These are phyloP conservation scores for Vespertilio murinus DNA, from an alignment of 2,797 vertebrate species.

Conservation along the genomic window DNA sequence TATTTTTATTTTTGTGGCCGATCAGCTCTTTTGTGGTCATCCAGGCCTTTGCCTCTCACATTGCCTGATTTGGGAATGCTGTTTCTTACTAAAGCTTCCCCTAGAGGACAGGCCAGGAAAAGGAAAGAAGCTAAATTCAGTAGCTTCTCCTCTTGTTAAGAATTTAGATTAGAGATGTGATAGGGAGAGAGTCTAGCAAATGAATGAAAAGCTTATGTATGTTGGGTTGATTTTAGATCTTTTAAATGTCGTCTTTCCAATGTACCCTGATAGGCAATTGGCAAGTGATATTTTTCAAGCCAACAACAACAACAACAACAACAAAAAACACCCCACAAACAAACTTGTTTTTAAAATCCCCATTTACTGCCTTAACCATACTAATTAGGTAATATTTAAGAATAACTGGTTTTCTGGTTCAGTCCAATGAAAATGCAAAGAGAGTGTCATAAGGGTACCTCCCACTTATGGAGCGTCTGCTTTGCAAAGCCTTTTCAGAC, in stretches of 20 bases:
- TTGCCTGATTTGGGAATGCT: constrained; percentile 46
- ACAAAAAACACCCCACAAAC: not conserved
- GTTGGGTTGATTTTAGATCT: not conserved
- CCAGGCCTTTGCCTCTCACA: not conserved
- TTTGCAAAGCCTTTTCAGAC: constrained; percentile 40
- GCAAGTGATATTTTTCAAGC: constrained; percentile 43
- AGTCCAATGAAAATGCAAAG: constrained; percentile 33
- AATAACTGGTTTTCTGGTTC: constrained; percentile 9
- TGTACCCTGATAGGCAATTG: constrained; percentile 16
- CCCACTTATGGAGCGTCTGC: not conserved
- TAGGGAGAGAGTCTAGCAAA: constrained; percentile 38
- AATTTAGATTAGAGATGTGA: constrained; percentile 55
- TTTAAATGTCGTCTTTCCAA: constrained; percentile 26
- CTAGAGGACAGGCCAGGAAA: constrained; percentile 76
- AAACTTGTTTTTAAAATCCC: constrained; percentile 16
- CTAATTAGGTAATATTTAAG: constrained; percentile 9
- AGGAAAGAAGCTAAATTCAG: constrained; percentile 67
- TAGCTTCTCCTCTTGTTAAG: constrained; percentile 49
- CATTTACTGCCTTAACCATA: not conserved
- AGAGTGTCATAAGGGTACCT: not conserved
- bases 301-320: not conserved
- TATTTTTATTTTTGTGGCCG: not conserved
- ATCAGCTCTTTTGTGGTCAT: constrained; percentile 36
- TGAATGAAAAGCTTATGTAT: constrained; percentile 2
- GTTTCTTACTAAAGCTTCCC: constrained; percentile 71